Conservation (phyloP, 2,113 vertebrate species). For the Perognathus longimembris region DNA sequence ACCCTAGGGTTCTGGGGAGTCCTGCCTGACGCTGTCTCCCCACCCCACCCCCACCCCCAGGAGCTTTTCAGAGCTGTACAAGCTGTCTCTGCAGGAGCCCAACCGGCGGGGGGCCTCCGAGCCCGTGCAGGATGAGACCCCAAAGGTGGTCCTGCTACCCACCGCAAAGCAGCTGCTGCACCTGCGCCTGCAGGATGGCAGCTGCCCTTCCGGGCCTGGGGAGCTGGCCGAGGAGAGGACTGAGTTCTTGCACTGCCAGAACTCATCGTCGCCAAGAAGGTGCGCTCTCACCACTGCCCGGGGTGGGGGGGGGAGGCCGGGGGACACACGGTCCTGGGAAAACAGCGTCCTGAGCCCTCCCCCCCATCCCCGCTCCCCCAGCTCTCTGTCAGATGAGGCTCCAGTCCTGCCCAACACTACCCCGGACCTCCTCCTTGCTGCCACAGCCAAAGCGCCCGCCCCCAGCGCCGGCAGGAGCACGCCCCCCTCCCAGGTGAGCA, state of each 20-base stretch:
- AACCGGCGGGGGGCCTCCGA: slow-evolving; percentile 88
- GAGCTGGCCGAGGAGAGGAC: slow-evolving; percentile 79
- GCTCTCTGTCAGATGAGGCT: slow-evolving; percentile 85
- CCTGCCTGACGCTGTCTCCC: background rate
- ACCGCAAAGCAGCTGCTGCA: slow-evolving; percentile 85
- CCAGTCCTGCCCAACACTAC: slow-evolving; percentile 87
- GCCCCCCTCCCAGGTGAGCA: slow-evolving; percentile 61
- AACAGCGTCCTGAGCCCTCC: background rate
- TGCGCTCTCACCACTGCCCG: background rate
- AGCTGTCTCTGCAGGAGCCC: slow-evolving; percentile 92
- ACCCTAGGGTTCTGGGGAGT: accelerated
- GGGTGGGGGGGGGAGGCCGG: background rate
- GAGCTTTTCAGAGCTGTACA: slow-evolving; percentile 95
- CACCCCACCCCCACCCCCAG: slow-evolving; percentile 74
- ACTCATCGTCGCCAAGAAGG: slow-evolving; percentile 43
- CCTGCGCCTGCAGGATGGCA: slow-evolving; percentile 88
- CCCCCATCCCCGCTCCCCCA: slow-evolving; percentile 50
- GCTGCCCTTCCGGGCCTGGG: slow-evolving; percentile 70
- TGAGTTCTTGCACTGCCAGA: slow-evolving; percentile 77
- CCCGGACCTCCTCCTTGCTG: slow-evolving; percentile 92
- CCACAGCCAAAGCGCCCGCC: slow-evolving; percentile 86
- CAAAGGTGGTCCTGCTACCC: slow-evolving; percentile 64
- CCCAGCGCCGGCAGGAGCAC: slow-evolving; percentile 75
- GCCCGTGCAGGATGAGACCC: slow-evolving; percentile 61
- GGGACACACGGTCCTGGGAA: background rate